These are phyloP conservation scores for Pluvianellus socialis DNA, from an alignment of 2,113 vertebrate genomes.

Conservation along the genomic window DNA sequence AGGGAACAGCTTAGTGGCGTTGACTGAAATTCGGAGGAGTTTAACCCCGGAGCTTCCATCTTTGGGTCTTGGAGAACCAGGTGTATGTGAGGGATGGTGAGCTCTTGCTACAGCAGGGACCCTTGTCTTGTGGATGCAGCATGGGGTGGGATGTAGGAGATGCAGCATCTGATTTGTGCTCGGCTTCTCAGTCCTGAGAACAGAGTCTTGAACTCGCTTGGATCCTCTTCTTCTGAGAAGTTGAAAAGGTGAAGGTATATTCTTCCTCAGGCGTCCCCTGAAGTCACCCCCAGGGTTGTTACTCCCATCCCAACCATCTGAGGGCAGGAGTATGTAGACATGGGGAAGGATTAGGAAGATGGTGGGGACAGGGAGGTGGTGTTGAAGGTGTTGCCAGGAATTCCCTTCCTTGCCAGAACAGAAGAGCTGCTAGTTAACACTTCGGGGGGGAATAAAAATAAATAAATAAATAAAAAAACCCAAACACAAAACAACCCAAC, in stretches of 20 bases:
- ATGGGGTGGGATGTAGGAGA: not conserved
- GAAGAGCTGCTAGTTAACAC: too few relatives aligned
- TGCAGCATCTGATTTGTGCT: not conserved
- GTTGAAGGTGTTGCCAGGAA: not conserved
- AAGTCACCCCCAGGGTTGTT: not conserved
- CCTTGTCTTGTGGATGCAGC: not conserved
- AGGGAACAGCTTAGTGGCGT: not conserved
- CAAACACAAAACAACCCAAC: not conserved
- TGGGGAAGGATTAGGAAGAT: not conserved
- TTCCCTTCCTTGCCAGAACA: not conserved
- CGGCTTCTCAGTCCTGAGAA: not conserved
- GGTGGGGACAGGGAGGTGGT: not conserved
- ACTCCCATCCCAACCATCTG: not conserved
- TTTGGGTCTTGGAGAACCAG: not conserved
- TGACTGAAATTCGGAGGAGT: not conserved
- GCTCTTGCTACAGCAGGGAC: not conserved
- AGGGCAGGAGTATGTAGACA: not conserved
- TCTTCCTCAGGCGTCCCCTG: not conserved
- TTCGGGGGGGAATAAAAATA: too few relatives aligned
- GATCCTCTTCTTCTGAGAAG: not conserved
- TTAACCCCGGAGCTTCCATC: fast-evolving
- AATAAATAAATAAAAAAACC: too few relatives aligned
- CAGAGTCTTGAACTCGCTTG: not conserved
- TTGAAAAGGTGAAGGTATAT: not conserved
- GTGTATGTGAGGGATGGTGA: fast-evolving